These are phyloP conservation scores for Thysanoteuthis rhombus DNA, from an alignment of 2,888 invertebrate species.

Conservation along the genomic window DNA sequence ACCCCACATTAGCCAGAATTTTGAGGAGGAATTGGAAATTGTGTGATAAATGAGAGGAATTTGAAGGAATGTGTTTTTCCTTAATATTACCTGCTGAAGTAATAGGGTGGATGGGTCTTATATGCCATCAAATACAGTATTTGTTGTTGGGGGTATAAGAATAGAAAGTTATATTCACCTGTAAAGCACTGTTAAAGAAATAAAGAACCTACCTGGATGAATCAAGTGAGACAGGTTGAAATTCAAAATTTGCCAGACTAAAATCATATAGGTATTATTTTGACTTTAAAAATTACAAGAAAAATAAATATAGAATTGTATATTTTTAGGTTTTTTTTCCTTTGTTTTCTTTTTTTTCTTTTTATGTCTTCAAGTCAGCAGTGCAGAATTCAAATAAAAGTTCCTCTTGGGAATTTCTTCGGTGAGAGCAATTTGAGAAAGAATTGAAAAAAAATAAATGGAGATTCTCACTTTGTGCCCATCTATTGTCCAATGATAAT, in stretches of 20 bases:
- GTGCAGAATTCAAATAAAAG: background rate
- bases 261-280: background rate
- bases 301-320: background rate
- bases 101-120: too few species aligned
- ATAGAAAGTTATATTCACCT: background rate
- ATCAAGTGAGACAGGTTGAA: background rate
- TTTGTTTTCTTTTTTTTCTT: background rate
- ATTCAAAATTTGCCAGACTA: background rate
- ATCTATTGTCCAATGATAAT: background rate
- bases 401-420: background rate
- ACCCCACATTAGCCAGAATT: too few species aligned
- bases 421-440: background rate
- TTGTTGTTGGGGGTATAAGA: background rate
- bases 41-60: too few species aligned
- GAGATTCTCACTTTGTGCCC: background rate
- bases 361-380: background rate
- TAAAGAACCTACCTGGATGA: background rate
- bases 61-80: too few species aligned
- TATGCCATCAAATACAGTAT: too few species aligned
- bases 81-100: too few species aligned
- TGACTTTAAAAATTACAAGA: background rate
- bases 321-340: background rate
- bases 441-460: background rate
- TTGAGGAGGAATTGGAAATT: too few species aligned
- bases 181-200: background rate